Percentiles rank a stretch among this genome's conserved stretches.
Conservation (phyloP, 2,113 vertebrate genomes). For the Cynopterus brachyotis region DNA sequence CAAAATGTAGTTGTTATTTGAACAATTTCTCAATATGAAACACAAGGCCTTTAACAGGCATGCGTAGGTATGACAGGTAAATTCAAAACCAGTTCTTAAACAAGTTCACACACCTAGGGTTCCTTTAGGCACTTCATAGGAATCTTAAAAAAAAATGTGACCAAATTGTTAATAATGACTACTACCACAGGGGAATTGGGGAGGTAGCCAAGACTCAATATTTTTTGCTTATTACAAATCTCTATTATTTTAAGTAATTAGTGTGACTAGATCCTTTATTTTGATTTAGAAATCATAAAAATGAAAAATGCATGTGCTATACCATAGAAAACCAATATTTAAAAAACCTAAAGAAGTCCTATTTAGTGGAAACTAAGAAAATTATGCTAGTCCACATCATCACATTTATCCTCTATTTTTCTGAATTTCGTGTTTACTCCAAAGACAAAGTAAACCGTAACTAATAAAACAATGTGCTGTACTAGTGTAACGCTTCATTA, state of each 20-base stretch:
- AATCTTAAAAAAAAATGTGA: neutral
- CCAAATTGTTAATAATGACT: neutral
- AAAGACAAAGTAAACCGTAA: neutral
- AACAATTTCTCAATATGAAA: slow-evolving; percentile 42
- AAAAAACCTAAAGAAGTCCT: neutral
- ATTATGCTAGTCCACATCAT: neutral
- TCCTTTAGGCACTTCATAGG: neutral
- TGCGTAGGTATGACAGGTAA: neutral
- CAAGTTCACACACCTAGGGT: neutral
- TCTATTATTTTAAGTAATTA: neutral
- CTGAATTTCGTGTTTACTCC: neutral
- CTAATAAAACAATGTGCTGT: neutral
- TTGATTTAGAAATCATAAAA: neutral
- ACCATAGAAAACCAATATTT: neutral
- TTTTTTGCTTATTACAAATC: neutral
- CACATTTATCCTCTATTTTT: neutral
- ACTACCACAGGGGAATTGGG: neutral
- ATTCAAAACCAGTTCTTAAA: slow-evolving; percentile 33
- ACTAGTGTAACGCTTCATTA: neutral
- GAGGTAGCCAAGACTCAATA: neutral
- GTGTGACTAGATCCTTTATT: neutral
- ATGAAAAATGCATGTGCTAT: neutral
- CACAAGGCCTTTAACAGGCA: neutral
- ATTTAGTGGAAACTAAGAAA: neutral
- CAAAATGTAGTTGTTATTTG: neutral